These are phyloP conservation scores for Coleophora flavipennella DNA, from an alignment of 2,888 invertebrate genomes.

Conservation along the genomic window DNA sequence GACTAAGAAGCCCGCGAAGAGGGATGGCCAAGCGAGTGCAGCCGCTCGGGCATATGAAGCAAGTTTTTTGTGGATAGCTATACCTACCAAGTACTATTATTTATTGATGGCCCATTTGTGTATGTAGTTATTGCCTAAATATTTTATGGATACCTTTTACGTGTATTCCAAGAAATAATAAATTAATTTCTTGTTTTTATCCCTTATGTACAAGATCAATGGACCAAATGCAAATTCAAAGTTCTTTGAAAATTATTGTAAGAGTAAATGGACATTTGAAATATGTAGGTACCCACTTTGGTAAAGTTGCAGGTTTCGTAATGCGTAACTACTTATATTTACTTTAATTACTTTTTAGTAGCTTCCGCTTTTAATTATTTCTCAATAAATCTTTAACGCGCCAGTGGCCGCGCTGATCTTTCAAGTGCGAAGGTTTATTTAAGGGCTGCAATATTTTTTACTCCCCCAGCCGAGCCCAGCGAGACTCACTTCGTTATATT, in stretches of 20 bases:
- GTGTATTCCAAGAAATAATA: too few species aligned
- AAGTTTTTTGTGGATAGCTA: constrained; percentile 43
- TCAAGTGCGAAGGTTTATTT: constrained; percentile 70
- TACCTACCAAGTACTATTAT: constrained; percentile 31
- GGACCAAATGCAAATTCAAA: too few species aligned
- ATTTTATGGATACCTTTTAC: too few species aligned
- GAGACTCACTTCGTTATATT: constrained; percentile 68
- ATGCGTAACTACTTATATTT: constrained; percentile 18
- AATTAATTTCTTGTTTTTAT: too few species aligned
- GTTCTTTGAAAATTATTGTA: too few species aligned
- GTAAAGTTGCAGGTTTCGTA: too few species aligned
- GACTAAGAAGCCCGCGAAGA: constrained; percentile 41
- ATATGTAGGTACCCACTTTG: too few species aligned
- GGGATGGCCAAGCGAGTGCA: constrained; percentile 40
- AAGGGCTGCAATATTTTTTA: constrained; percentile 66
- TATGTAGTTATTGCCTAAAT: too few species aligned
- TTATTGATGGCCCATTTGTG: constrained; percentile 23
- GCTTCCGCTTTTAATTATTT: constrained; percentile 56
- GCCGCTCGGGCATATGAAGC: constrained; percentile 25
- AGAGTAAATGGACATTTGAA: too few species aligned
- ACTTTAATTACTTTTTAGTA: constrained; percentile 49
- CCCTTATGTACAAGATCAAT: too few species aligned
- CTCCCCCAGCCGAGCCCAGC: constrained; percentile 33
- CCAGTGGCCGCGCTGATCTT: constrained; percentile 60
- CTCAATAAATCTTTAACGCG: constrained; percentile 60